A percentile compares a stretch with the other conserved stretches of the same genome.
Evolutionary conservation across 2,888 invertebrate species (phyloP).

Genomic region (Tetragnatha montana): DNA sequence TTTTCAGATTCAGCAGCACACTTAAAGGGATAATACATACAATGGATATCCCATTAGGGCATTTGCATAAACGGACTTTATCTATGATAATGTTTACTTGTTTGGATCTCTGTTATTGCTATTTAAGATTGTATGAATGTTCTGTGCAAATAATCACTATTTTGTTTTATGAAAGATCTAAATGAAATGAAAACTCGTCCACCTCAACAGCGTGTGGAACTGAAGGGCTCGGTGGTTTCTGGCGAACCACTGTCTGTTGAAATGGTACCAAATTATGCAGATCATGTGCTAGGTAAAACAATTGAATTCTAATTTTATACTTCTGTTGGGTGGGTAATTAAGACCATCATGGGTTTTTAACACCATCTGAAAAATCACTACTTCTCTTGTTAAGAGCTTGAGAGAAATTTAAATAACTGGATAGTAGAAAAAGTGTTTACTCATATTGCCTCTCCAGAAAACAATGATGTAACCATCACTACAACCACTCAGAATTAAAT

Average conservation of each 20-base stretch:
- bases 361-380: slow-evolving; percentile 4
- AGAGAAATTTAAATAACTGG: too few relatives aligned
- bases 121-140: not conserved
- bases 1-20: too few relatives aligned
- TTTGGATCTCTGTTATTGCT: not conserved
- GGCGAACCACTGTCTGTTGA: slow-evolving; percentile 63
- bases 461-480: too few relatives aligned
- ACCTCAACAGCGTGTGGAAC: slow-evolving; percentile 74
- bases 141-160: not conserved
- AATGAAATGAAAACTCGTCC: slow-evolving; percentile 83
- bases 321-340: not conserved
- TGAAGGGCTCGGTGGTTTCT: slow-evolving; percentile 70
- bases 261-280: slow-evolving; percentile 81
- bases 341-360: not conserved
- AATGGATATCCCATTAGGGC: too few relatives aligned
- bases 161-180: slow-evolving; percentile 81
- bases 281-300: slow-evolving; percentile 80
- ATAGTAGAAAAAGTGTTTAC: too few relatives aligned
- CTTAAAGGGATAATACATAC: too few relatives aligned
- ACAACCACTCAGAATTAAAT: too few relatives aligned
- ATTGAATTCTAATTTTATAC: not conserved
- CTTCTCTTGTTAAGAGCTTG: too few relatives aligned
- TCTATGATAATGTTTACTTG: not conserved
- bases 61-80: too few relatives aligned
- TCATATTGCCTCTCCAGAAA: too few relatives aligned